phyloP scores from a whole-genome alignment of 2,888 invertebrate species.

The Heliconius ismenius region DNA sequence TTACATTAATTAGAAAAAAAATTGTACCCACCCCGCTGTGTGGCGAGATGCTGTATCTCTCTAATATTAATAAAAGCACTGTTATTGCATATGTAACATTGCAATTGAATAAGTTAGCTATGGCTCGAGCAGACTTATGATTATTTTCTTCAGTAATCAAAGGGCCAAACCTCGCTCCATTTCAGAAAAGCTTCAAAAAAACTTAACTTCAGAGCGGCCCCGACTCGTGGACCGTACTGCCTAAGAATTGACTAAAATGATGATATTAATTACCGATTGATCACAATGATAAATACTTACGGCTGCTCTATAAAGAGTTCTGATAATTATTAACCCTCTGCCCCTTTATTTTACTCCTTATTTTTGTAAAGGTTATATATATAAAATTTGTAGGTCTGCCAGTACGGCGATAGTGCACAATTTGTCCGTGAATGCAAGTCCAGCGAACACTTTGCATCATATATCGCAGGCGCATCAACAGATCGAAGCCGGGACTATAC shows the following conservation, averaged over 20 bases:
- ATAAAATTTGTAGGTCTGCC: conserved; percentile 57
- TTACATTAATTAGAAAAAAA: no score
- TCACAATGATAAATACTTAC: conserved; percentile 58
- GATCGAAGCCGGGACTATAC: conserved; percentile 73
- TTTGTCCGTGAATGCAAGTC: conserved; percentile 60
- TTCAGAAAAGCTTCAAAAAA: no score
- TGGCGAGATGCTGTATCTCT: no score
- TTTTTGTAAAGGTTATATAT: not conserved
- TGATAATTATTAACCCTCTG: conserved; percentile 42
- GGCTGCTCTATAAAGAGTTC: conserved; percentile 63
- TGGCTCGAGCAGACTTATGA: no score
- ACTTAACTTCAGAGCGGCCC: no score
- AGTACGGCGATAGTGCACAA: conserved; percentile 72
- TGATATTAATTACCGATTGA: conserved; percentile 67
- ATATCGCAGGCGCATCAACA: conserved; percentile 81
- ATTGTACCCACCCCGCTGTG: no score
- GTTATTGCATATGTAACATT: no score
- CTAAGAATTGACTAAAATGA: conserved; percentile 48
- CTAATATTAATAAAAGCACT: no score
- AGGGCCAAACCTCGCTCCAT: no score
- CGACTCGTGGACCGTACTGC: no score
- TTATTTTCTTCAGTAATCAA: no score
- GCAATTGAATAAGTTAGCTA: no score
- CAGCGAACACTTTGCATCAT: conserved; percentile 80
- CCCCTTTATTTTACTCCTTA: not conserved